phyloP scores from a whole-genome alignment of 1,140 invertebrate species.

The Lamellibrachia luymesi region DNA sequence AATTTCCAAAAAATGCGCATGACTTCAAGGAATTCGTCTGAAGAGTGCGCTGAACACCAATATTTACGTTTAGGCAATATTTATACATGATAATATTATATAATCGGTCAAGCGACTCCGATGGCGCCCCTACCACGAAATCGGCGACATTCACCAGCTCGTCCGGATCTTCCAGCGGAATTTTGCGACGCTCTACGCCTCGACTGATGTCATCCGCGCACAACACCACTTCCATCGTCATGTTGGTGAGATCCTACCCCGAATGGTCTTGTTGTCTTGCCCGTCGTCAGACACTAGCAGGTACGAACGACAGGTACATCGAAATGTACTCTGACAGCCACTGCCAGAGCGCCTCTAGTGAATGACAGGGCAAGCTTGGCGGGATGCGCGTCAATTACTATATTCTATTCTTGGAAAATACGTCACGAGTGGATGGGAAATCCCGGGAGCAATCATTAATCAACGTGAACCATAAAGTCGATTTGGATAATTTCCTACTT shows the following conservation, averaged over 20 bases:
- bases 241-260: background rate
- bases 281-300: background rate
- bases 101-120: background rate
- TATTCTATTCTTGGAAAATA: background rate
- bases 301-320: background rate
- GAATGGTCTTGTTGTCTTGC: background rate
- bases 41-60: too few species aligned
- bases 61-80: background rate
- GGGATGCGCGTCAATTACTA: background rate
- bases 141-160: constrained; percentile 8
- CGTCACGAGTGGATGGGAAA: background rate
- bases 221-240: background rate
- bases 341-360: too few species aligned
- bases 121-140: constrained; percentile 7
- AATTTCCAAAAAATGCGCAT: too few species aligned
- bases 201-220: constrained; percentile 5
- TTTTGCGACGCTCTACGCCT: background rate
- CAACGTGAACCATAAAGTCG: too few species aligned
- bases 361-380: too few species aligned
- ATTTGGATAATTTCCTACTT: background rate
- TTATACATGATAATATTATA: background rate
- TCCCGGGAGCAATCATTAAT: background rate
- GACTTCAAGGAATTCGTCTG: too few species aligned
- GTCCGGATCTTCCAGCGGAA: background rate
- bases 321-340: background rate